These are phyloP conservation scores for Ispidina lecontei DNA, from an alignment of 2,797 vertebrate species.

Conservation along the genomic window DNA sequence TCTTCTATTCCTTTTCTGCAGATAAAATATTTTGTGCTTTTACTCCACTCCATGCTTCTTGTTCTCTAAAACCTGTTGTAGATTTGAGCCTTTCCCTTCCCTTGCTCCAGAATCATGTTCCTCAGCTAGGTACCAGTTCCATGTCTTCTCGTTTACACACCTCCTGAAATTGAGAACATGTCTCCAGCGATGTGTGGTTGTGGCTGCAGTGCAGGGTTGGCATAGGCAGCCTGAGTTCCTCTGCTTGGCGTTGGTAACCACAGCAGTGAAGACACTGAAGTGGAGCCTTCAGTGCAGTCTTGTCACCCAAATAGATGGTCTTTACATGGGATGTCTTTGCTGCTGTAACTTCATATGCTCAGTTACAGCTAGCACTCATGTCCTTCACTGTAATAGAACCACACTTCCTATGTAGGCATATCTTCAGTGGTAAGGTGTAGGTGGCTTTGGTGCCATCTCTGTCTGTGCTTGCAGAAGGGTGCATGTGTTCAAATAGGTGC, in stretches of 20 bases:
- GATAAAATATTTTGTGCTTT: background rate
- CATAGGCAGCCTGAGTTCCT: background rate
- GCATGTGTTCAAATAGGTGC: background rate
- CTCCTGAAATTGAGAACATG: background rate
- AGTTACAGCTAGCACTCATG: background rate
- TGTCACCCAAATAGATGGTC: background rate
- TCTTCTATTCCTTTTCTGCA: background rate
- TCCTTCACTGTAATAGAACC: background rate
- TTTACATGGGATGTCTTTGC: background rate
- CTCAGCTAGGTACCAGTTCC: background rate
- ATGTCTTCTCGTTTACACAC: background rate
- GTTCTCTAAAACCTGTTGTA: background rate
- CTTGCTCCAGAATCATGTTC: background rate
- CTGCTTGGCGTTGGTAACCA: background rate
- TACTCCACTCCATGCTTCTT: background rate
- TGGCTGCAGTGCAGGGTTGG: background rate
- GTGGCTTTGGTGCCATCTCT: background rate
- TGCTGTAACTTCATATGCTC: background rate
- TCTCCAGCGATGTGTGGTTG: accelerated
- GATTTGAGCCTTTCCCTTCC: background rate
- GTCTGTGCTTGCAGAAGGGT: background rate
- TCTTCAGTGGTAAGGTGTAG: background rate
- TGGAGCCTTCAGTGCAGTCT: background rate
- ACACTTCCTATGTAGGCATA: background rate
- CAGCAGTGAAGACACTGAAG: background rate